A percentile compares a stretch with the other conserved stretches of the same genome.
Evolutionary conservation across 2,797 vertebrate species (phyloP).

Genomic region (Mareca penelope): DNA sequence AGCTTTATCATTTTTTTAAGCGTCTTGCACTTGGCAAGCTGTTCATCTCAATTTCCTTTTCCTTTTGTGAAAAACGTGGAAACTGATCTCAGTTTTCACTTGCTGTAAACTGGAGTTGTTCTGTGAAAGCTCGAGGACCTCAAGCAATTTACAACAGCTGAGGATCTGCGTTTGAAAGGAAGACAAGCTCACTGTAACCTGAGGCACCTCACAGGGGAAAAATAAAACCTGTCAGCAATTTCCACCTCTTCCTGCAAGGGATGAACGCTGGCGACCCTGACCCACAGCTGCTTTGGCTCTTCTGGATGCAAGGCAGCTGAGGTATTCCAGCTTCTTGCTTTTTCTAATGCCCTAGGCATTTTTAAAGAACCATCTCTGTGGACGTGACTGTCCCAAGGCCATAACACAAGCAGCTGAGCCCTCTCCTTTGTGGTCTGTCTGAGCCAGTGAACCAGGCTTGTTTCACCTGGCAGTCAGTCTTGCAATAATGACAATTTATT

Average conservation of each 20-base stretch:
- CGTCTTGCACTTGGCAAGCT: background rate
- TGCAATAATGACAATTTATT: background rate
- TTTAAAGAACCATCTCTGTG: background rate
- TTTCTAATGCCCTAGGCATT: background rate
- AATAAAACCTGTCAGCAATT: background rate
- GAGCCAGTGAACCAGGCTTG: background rate
- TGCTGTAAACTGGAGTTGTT: background rate
- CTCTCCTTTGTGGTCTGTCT: background rate
- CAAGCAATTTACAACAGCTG: background rate
- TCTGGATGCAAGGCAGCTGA: background rate
- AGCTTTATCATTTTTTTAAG: constrained; percentile 14
- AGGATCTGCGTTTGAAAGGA: background rate
- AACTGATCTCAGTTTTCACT: background rate
- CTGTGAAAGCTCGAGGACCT: background rate
- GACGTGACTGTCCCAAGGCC: background rate
- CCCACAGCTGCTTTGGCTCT: background rate
- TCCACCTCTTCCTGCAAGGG: background rate
- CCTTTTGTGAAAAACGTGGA: background rate
- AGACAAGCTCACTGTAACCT: background rate
- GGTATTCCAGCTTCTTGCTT: background rate
- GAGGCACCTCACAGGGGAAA: background rate
- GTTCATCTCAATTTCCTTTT: background rate
- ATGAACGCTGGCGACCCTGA: background rate
- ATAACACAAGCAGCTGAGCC: background rate
- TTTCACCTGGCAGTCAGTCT: background rate